Base-by-base conservation (phyloP, 2,888 invertebrate genomes). In the Scaptodrosophila latifasciaeformis region DNA sequence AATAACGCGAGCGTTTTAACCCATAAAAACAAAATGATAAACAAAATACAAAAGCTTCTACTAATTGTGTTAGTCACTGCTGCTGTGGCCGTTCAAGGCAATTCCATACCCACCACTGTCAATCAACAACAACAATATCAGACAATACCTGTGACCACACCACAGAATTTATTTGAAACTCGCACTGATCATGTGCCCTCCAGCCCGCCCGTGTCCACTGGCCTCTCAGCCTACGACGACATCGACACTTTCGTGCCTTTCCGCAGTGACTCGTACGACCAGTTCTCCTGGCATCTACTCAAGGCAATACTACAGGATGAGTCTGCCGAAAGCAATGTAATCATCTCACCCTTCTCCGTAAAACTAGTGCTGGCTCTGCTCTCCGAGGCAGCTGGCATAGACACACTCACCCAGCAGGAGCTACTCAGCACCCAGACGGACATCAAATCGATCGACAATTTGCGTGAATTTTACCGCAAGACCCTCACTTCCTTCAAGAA, bases 331-430 rank as follows among this genome's bases (percentile, higher is more conserved):
- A 89, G 88, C 10, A 94, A 94, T 85, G 88, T 93, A 49, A 86
- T 94, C 17, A 79, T 94, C 40, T 95, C 94, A 0, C 94, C 95
- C 0, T 87, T 94, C 59, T 93, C 94, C 1, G 84, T 94, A 39
- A 94, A 94, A 85, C 78, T 94, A 62, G 90, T 92, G 0, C 82
- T 95, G 59, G 91, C 91, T 0, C 88, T 94, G 67, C 86, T 95
- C 1, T 90, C 90, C 31, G 93, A 94, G 84, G 94, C 92, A 0
- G 90, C 94, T 0, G 88, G 89, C 27, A 59, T 56, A 2, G 71
- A 80, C 13, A 81, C 86, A 2, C 59, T 58, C 21, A 85, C 67
- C 27, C 80, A 80, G 51, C 59, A 62, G 17, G 83, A 84, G 51
- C 67, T 84, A 39, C 65, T 78, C 34, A 69, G 59, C 54, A 81